A percentile compares a stretch with the other conserved stretches of the same genome.
Evolutionary conservation across 1,140 invertebrate genomes (phyloP).

Genomic region (Drosophila setifemur): DNA sequence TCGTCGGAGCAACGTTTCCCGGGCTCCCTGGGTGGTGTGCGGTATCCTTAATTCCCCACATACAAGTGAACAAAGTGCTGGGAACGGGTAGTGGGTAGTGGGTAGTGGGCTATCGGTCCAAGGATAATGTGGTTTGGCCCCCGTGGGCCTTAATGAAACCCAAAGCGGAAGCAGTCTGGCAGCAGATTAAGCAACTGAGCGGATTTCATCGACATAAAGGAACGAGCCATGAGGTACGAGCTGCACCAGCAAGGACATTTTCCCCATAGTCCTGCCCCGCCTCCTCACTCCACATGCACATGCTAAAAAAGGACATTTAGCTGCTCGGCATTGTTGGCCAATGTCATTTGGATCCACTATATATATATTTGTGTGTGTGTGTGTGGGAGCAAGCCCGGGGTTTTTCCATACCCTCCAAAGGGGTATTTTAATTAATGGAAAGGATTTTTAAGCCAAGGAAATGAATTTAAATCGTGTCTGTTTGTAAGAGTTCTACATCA

Average conservation of each 20-base stretch:
- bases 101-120: conserved; percentile 18
- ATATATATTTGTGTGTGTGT: not conserved
- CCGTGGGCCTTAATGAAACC: conserved; percentile 72
- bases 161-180: conserved; percentile 73
- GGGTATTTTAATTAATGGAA: too few relatives aligned
- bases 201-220: conserved; percentile 73
- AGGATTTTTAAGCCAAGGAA: too few relatives aligned
- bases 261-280: not conserved
- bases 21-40: conserved; percentile 9
- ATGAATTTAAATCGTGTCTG: too few relatives aligned
- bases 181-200: conserved; percentile 76
- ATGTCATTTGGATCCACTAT: conserved; percentile 15
- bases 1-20: conserved; percentile 46
- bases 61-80: conserved; percentile 52
- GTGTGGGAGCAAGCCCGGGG: not conserved
- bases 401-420: too few relatives aligned
- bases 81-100: not conserved
- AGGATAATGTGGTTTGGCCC: conserved; percentile 60
- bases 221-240: conserved; percentile 2
- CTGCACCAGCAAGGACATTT: conserved; percentile 16
- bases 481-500: too few relatives aligned
- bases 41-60: conserved; percentile 49
- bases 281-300: not conserved
- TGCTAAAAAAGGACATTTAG: conserved; percentile 14
- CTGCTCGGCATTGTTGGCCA: conserved; percentile 30